Base-by-base conservation (phyloP, 2,113 vertebrate species). In the Melanotaenia duboulayi region DNA sequence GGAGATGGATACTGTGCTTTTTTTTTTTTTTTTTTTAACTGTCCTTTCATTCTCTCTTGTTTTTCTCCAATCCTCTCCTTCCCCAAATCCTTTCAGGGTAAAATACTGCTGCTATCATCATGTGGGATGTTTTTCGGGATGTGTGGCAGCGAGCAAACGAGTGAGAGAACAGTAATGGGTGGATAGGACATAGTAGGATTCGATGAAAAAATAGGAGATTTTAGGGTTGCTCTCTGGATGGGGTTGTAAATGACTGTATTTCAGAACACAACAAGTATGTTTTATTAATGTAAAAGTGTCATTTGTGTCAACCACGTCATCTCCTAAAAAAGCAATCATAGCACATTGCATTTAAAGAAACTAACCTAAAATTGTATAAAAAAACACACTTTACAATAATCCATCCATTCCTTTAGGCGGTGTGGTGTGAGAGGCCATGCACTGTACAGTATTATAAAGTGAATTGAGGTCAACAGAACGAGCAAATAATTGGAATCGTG, bases 401-500 rank as follows among this genome's bases (percentile, higher is more conserved):
- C 22, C 56, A 62, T 37, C 46, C 22, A 28, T 32, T 74, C 70
- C 69, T 75, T 51, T 3, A 52, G 78, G 80, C 69, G 59, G 61
- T 39, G 76, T 28, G 37, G 50, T 48, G 58, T 46, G 64, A 48
- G 71, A 52, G 40, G 69, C 66, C 65, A 32, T 51, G 71, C 71
- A 60, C 70, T 57, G 78, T 84, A 71, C 76, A 74, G 78, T 81
- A 76, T 77, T 89, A 90, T 91, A 65, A 88, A 86, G 75, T 83
- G 79, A 82, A 84, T 42, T 58, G 61, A 86, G 85, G 90, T 90
- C 86, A 91, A 83, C 84, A 79, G 75, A 86, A 75, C 84, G 81
- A 89, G 85, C 79, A 88, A 90, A 89, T 90, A 90, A 92, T 88
- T 91, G 88, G 84, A 88, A 85, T 78, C 42, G 74, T 56, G 78